Percentiles rank a stretch among this genome's conserved stretches.
Evolutionary conservation across 2,888 invertebrate genomes (phyloP).

Genomic region (Ypsolopha sequella): DNA sequence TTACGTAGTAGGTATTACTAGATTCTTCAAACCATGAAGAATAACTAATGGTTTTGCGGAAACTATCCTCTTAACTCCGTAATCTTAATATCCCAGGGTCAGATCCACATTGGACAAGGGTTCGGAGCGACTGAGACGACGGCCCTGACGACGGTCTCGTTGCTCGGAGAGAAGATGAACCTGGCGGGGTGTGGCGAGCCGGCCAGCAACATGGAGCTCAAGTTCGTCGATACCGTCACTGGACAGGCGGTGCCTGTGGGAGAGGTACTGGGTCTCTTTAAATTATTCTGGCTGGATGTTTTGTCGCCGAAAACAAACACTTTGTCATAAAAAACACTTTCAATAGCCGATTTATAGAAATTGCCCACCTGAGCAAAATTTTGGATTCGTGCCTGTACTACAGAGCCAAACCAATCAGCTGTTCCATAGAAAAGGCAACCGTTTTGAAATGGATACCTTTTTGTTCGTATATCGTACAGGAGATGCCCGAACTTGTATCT

Average conservation of each 20-base stretch:
- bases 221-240: slow-evolving; percentile 41
- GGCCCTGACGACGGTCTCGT: slow-evolving; percentile 33
- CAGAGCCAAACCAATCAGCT: too few relatives aligned
- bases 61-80: not conserved
- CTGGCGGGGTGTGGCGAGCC: slow-evolving; percentile 43
- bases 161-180: slow-evolving; percentile 30
- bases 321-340: too few relatives aligned
- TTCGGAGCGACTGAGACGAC: slow-evolving; percentile 57
- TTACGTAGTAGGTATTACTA: too few relatives aligned
- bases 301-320: too few relatives aligned
- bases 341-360: too few relatives aligned
- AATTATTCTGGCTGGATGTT: not conserved
- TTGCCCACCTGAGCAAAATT: too few relatives aligned
- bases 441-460: too few relatives aligned
- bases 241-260: slow-evolving; percentile 42
- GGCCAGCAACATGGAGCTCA: slow-evolving; percentile 36
- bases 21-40: too few relatives aligned
- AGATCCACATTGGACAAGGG: slow-evolving; percentile 50
- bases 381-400: too few relatives aligned
- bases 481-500: too few relatives aligned
- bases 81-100: slow-evolving; percentile 25
- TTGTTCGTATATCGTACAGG: too few relatives aligned
- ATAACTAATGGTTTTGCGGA: not conserved
- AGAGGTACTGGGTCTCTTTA: slow-evolving; percentile 25
- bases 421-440: too few relatives aligned